Percentiles rank a stretch among this genome's conserved stretches.
These are phyloP conservation scores for Bovichtus variegatus DNA, from an alignment of 2,797 vertebrate species.

Conservation along the genomic window DNA sequence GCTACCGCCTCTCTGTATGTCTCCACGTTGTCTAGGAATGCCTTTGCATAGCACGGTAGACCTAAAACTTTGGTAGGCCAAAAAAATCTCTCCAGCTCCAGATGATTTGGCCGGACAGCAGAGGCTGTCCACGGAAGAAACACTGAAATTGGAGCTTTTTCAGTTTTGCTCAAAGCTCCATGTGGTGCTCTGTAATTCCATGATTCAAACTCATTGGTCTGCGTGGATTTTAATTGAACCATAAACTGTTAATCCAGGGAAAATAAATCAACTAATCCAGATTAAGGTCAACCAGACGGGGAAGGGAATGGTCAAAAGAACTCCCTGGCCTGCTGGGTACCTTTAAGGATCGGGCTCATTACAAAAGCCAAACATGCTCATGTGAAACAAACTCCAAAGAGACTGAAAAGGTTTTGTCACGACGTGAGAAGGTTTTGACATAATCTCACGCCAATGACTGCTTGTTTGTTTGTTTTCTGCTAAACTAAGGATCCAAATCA, in stretches of 20 bases:
- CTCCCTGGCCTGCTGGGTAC: constrained; percentile 58
- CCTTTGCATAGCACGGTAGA: constrained; percentile 48
- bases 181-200: constrained; percentile 49
- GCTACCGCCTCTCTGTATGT: constrained; percentile 38
- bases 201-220: constrained; percentile 76
- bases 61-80: constrained; percentile 37
- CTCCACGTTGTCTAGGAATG: constrained; percentile 61
- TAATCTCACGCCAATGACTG: constrained; percentile 64
- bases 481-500: constrained; percentile 40
- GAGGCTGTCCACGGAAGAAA: constrained; percentile 66
- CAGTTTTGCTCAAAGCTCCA: constrained; percentile 52
- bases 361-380: constrained; percentile 73
- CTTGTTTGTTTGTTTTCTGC: constrained; percentile 71
- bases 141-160: constrained; percentile 61
- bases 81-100: constrained; percentile 59
- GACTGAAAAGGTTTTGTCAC: constrained; percentile 47
- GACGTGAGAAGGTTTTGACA: constrained; percentile 72
- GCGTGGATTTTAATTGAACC: constrained; percentile 79
- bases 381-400: constrained; percentile 72
- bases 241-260: constrained; percentile 77
- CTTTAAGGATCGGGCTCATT: constrained; percentile 66
- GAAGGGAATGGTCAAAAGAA: constrained; percentile 65
- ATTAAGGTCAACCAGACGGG: constrained; percentile 80
- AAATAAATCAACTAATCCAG: constrained; percentile 83
- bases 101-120: constrained; percentile 59